phyloP scores from a whole-genome alignment of 2,797 vertebrate genomes.

The Arnoldichthys spilopterus region DNA sequence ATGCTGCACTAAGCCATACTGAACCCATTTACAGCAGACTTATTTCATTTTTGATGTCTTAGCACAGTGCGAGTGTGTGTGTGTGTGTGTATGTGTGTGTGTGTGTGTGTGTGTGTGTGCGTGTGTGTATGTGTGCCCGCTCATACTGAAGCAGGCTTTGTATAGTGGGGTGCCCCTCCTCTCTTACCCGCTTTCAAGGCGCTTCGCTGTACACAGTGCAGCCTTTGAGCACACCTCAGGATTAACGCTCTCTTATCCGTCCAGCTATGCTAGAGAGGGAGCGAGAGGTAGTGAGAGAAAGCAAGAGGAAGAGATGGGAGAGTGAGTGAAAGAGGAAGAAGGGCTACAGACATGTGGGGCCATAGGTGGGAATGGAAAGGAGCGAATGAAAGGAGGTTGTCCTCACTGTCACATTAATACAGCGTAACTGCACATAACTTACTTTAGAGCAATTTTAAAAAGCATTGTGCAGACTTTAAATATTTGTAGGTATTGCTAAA shows the following conservation, averaged over 20 bases:
- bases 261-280: conserved; percentile 60
- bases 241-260: conserved; percentile 73
- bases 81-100: background rate
- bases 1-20: conserved; percentile 15
- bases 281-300: background rate
- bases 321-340: background rate
- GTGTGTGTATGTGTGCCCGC: background rate
- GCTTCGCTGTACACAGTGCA: conserved; percentile 60
- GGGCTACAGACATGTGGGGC: background rate
- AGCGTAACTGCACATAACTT: too few relatives aligned
- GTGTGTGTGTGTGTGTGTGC: background rate
- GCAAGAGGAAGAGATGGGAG: conserved; percentile 39
- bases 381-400: background rate
- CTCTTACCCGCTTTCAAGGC: conserved; percentile 61
- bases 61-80: background rate
- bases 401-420: background rate
- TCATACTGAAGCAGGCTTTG: conserved; percentile 70
- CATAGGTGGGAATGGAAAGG: background rate
- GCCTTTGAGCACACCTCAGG: conserved; percentile 73
- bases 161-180: conserved; percentile 42
- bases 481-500: too few relatives aligned
- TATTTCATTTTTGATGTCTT: conserved; percentile 18
- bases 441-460: too few relatives aligned
- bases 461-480: too few relatives aligned
- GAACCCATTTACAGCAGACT: conserved; percentile 11